A percentile compares a stretch with the other conserved stretches of the same genome.
These are phyloP conservation scores for Plebejus anna DNA, from an alignment of 2,888 invertebrate genomes.

Conservation along the genomic window DNA sequence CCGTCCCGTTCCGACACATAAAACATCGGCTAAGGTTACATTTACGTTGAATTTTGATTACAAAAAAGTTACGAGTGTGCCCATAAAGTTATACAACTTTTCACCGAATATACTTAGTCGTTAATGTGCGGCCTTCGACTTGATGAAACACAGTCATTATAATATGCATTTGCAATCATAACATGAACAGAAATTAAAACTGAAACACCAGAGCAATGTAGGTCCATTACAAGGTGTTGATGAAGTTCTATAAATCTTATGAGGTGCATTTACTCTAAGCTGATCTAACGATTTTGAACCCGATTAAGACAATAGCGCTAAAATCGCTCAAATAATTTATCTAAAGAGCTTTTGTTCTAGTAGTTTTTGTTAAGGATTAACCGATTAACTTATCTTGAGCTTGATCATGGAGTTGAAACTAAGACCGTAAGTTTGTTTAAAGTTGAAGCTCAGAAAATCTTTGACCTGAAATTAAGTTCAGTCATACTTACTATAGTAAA, in stretches of 20 bases:
- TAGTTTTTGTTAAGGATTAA: neutral
- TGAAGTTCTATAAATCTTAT: neutral
- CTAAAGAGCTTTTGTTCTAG: neutral
- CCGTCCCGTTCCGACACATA: conserved; percentile 46
- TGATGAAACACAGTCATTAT: neutral
- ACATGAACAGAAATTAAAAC: neutral
- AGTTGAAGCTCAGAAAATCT: neutral
- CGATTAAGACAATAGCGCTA: neutral
- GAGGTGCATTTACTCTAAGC: neutral
- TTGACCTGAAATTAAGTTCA: neutral
- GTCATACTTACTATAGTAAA: neutral
- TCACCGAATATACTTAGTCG: conserved; percentile 27
- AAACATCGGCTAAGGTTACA: conserved; percentile 28
- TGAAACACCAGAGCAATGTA: neutral
- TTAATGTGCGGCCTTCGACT: neutral
- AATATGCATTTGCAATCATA: neutral
- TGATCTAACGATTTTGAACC: neutral
- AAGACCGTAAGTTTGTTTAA: neutral
- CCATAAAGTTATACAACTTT: conserved; percentile 27
- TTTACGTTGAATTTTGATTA: conserved; percentile 26
- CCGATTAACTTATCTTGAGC: conserved; percentile 10
- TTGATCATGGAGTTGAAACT: neutral
- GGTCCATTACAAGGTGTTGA: neutral
- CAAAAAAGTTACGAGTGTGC: conserved; percentile 29
- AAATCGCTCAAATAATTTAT: neutral